Base-by-base conservation (phyloP, 2,113 vertebrate genomes). In the Copsychus sechellarum region DNA sequence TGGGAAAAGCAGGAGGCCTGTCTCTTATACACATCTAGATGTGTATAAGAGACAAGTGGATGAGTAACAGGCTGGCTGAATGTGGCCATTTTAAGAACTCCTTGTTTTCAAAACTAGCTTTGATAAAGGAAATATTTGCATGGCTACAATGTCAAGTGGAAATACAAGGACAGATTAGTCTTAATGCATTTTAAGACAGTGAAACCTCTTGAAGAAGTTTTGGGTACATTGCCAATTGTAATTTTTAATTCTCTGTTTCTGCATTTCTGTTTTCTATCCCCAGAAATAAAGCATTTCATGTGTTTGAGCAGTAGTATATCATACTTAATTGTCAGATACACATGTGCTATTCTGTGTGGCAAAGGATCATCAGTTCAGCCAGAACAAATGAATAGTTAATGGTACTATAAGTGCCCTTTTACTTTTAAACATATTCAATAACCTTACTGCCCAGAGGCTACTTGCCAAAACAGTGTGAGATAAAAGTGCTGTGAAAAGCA, bases 321-420 rank as follows among this genome's bases (percentile, higher is more conserved):
- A 24, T 47, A 77, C 29, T 90, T 92, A 90, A 73, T 58, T 71
- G 43, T 91, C 80, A 85, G 34, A 22, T 89, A 67, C 69, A 77
- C 73, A 56, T 8, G 15, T 92, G 28, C 43, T 90, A 33, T 67
- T 90, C 61, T 80, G 9, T 48, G 40, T 87, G 87, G 86, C 69
- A 90, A 90, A 93, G 54, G 36, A 93, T 74, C 70, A 91, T 78
- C 73, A 61, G 33, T 87, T 95, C 91, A 91, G 48, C 56, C 81
- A 65, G 70, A 95, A 61, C 6, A 78, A 94, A 96, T 89, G 79
- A 96, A 93, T 91, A 90, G 62, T 90, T 94, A 94, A 93, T 95
- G 48, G 66, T 26, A 86, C 33, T 78, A 85, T 42, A 93, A 90
- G 36, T 94, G 62, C 26, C 77, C 70, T 87, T 96, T 85, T 87